phyloP scores from a whole-genome alignment of 2,888 invertebrate species.

The Polyommatus iphigenia region DNA sequence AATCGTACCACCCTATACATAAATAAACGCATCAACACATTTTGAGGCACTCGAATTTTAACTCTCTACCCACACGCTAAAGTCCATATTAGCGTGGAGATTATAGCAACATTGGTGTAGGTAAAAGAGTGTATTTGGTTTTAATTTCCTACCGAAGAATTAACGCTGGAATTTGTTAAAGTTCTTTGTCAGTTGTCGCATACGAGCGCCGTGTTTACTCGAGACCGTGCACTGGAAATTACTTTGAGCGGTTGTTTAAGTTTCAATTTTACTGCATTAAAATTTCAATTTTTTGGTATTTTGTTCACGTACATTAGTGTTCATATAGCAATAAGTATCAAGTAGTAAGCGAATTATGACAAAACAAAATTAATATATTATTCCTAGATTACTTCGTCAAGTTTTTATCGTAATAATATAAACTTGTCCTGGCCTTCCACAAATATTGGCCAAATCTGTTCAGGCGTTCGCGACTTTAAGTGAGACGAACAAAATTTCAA shows the following conservation, averaged over 20 bases:
- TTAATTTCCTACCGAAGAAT: conserved; percentile 75
- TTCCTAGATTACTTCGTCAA: no score
- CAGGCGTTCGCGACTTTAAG: no score
- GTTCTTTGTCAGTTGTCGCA: conserved; percentile 46
- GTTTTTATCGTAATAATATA: no score
- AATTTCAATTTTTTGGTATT: not conserved
- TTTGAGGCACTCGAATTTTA: not conserved
- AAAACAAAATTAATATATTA: no score
- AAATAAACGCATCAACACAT: not conserved
- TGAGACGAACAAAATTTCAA: no score
- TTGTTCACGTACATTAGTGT: not conserved
- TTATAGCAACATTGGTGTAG: conserved; percentile 40
- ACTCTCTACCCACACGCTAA: not conserved
- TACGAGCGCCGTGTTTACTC: conserved; percentile 2
- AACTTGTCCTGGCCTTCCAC: no score
- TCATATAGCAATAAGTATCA: no score
- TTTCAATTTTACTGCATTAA: not conserved
- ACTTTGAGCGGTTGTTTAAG: not conserved
- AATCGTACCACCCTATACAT: not conserved
- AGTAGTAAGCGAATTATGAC: no score
- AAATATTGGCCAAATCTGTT: no score
- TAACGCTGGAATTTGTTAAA: conserved; percentile 69
- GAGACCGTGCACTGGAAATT: conserved; percentile 15
- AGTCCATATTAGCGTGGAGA: not conserved
- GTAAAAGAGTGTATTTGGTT: conserved; percentile 68